Base-by-base conservation (phyloP, 2,113 vertebrate species). In the Hydrochoerus hydrochaeris region DNA sequence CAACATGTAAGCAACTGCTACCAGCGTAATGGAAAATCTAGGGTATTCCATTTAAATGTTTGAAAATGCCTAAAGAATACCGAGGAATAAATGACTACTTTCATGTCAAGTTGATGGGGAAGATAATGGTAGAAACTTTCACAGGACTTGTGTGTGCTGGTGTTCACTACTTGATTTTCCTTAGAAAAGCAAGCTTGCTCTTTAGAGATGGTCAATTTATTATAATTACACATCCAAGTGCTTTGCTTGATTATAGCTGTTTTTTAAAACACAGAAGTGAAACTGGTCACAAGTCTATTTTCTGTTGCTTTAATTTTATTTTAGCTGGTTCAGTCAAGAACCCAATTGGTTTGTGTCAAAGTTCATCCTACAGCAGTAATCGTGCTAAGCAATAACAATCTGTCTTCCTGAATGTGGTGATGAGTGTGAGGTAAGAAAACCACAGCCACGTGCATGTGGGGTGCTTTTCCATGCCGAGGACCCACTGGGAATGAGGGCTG, bases 261-360 rank as follows among this genome's bases (percentile, higher is more conserved):
- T 95, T 95, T 95, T 77, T 20, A 58, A 52, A 77, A 88, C 46
- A 92, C 84, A 93, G 41, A 77, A 44, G 49, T 82, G 92, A 90
- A 94, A 87, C 28, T 57, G 85, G 28, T 49, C 44, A 84, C 58
- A 57, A 41, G 20, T 71, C 71, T 81, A 44, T 85, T 73, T 54
- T 60, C 65, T 69, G 11, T 13, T 63, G 49, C 28, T 13, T 57
- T n/a, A 38, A 77, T 92, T 91, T 88, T 65, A 8, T 78, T 88
- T 94, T 85, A 58, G 77, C 65, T 73, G 88, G 78, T 84, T 88
- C 65, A 69, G 58, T 92, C 87, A 96, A 90, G 62, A 91, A 81
- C 16, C 90, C 90, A 93, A 81, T 94, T 49, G 54, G 17, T 92
- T 71, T 95, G 49, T 78, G 90, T 97, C 77, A 57, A 96, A 90